Conservation (phyloP, 2,797 vertebrate species). For the Acipenser oxyrinchus region DNA sequence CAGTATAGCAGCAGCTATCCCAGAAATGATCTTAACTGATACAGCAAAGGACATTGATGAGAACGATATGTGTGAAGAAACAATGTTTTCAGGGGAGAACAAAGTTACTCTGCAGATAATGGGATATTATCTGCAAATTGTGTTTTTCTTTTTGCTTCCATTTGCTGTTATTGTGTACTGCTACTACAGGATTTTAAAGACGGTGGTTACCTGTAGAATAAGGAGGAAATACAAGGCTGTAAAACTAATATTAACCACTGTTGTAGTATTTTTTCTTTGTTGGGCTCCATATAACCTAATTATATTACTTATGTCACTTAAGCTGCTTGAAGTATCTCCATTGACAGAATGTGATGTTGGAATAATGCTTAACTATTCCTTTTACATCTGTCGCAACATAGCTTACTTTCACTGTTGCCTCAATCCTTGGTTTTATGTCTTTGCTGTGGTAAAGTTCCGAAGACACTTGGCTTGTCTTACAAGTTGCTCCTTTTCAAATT, state of each 20-base stretch:
- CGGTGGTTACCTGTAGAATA: conserved; percentile 21
- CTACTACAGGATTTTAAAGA: conserved; percentile 26
- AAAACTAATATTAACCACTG: conserved; percentile 31
- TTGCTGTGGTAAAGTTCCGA: conserved; percentile 10
- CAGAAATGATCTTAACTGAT: conserved; percentile 25
- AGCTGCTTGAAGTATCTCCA: not conserved
- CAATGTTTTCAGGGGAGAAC: not conserved
- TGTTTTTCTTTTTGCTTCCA: conserved; percentile 34
- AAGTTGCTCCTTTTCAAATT: not conserved
- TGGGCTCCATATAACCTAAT: conserved; percentile 39
- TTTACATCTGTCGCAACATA: conserved; percentile 28
- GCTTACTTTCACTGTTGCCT: conserved; percentile 41
- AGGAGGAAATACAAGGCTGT: conserved; percentile 21
- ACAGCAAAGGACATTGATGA: not conserved
- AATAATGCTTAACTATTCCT: not conserved
- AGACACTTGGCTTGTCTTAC: not conserved
- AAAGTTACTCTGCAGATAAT: conserved; percentile 6
- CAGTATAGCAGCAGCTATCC: conserved; percentile 26
- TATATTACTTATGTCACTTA: conserved; percentile 24
- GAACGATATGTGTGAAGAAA: conserved; percentile 2
- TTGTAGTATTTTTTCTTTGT: conserved; percentile 34
- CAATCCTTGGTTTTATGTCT: conserved; percentile 38
- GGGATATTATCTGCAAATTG: conserved; percentile 25
- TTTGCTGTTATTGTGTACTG: conserved; percentile 32
- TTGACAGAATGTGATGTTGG: not conserved